phyloP scores from a whole-genome alignment of 2,113 vertebrate species.

The Hypocryptadius cinnamomeus region DNA sequence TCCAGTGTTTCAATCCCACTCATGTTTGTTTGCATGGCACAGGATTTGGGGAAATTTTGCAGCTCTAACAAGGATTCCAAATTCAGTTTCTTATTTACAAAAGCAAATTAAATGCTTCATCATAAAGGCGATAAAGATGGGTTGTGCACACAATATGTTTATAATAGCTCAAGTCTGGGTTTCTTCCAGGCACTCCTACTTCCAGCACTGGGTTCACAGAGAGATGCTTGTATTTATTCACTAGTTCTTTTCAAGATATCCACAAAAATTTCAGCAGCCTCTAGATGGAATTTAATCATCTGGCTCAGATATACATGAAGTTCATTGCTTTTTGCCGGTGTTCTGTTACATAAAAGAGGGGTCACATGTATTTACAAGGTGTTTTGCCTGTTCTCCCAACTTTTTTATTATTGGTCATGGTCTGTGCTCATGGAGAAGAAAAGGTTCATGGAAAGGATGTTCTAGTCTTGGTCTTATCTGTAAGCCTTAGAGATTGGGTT shows the following conservation, averaged over 20 bases:
- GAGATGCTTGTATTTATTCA: not conserved
- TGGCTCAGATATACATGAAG: not conserved
- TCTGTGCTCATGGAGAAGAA: not conserved
- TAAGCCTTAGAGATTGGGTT: not conserved
- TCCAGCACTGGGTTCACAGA: not conserved
- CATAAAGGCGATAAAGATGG: not conserved
- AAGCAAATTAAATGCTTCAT: not conserved
- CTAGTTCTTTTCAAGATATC: not conserved
- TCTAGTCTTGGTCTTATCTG: not conserved
- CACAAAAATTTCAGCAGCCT: not conserved
- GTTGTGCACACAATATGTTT: not conserved
- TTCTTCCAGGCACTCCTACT: not conserved
- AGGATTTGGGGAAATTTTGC: not conserved
- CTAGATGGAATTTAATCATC: not conserved
- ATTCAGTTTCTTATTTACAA: not conserved
- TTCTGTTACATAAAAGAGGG: not conserved
- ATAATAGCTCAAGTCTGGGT: not conserved
- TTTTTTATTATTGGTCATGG: not conserved
- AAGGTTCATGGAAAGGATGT: not conserved
- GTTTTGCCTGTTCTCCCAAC: not conserved
- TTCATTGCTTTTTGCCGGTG: not conserved
- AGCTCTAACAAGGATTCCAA: not conserved
- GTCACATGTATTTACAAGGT: not conserved
- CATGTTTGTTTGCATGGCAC: not conserved
- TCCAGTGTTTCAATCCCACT: not conserved